Conservation (phyloP, 2,113 vertebrate genomes). For the Loxodonta africana region DNA sequence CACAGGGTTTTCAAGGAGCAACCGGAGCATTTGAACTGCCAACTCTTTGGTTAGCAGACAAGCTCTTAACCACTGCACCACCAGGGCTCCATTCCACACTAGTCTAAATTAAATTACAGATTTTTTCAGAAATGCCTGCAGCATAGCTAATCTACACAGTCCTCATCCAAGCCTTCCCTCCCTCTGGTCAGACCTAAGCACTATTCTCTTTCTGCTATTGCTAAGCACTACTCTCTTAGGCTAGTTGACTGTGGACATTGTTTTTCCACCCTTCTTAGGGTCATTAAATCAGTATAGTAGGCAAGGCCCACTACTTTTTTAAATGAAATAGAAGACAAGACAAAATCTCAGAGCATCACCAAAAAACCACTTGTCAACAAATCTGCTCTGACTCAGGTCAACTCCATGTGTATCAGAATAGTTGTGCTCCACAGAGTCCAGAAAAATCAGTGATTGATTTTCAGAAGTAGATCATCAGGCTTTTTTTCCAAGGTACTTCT, state of each 20-base stretch:
- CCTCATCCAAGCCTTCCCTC: background rate
- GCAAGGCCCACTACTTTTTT: background rate
- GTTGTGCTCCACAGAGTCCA: background rate
- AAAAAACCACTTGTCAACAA: background rate
- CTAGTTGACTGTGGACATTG: background rate
- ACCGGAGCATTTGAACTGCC: too few species aligned
- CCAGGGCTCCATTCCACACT: background rate
- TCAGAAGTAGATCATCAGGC: background rate
- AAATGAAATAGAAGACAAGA: conserved; percentile 9
- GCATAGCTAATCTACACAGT: background rate
- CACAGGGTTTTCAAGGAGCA: too few species aligned
- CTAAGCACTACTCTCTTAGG: background rate
- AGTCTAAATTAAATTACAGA: background rate
- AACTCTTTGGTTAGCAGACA: too few species aligned
- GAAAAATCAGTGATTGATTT: background rate
- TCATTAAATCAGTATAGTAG: background rate
- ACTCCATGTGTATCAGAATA: background rate
- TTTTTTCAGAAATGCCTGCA: background rate
- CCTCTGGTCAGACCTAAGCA: background rate
- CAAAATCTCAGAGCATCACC: background rate
- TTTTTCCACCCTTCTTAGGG: background rate
- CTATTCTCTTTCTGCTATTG: background rate
- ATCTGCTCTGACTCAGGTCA: background rate
- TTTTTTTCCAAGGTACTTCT: background rate
- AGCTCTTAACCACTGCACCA: too few species aligned